Base-by-base conservation (phyloP, 2,113 vertebrate genomes). In the Coregonus clupeaformis region DNA sequence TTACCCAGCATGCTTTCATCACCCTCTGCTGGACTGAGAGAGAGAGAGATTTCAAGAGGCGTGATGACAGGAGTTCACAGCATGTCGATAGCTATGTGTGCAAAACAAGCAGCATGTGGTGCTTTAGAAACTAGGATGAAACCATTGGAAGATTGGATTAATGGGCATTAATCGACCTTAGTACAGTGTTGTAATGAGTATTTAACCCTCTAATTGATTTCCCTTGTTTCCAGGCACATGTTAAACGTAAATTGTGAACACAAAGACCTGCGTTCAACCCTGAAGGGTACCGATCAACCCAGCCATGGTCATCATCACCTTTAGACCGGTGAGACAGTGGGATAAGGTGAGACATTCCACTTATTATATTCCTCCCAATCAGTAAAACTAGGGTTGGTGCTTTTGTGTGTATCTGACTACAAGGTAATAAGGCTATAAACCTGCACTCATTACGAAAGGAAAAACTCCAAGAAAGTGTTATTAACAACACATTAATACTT, bases 241-340 rank as follows among this genome's bases (percentile, higher is more conserved):
- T 77, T 97, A 86, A 98, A 99, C 0, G 94, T 98, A 71, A 94
- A 94, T 0, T 99, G 98, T 97, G 96, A 98, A 69, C 93, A 97
- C 89, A 96, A 95, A 1, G 97, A 98, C 91, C 90, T 96, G n/a
- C 96, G 87, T 99, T 99, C 93, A 98, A 98, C 87, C 94, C 90
- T 57, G 94, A 96, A 1, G 98, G 98, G 64, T 97, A 96, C 91
- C 90, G 86, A 86, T 97, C 81, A 96, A 95, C 63, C 98, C 98
- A 20, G 90, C 96, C 80, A 96, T 99, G 97, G 94, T 96, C 32
- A 93, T 99, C 73, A 98, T 99, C 85, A 95, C 96, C 0, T n/a
- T 89, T 99, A 88, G 97, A 97, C 88, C 91, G 57, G 96, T 98
- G 81, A 92, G 95, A 16, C 93, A 95, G 81, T 99, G 98, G 98